Evolutionary conservation across 2,113 vertebrate genomes (phyloP).

Genomic region (Ginglymostoma cirratum): DNA sequence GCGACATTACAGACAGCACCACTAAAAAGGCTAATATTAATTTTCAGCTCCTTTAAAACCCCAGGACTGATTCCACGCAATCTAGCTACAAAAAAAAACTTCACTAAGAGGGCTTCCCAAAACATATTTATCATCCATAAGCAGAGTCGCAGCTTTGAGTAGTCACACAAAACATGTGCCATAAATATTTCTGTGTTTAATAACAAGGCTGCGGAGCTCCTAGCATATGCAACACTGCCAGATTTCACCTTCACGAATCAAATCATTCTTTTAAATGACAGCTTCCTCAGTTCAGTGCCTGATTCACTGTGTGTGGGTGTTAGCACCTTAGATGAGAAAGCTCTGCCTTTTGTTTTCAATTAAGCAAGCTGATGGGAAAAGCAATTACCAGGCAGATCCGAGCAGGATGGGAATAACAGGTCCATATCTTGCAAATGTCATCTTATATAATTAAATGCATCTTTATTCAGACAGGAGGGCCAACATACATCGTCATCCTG

Average conservation of each 20-base stretch:
- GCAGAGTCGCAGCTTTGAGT: neutral
- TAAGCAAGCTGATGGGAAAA: neutral
- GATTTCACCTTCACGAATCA: neutral
- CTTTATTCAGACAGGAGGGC: neutral
- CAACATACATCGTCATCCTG: neutral
- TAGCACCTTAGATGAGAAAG: neutral
- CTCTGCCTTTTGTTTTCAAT: neutral
- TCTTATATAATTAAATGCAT: neutral
- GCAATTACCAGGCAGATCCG: neutral
- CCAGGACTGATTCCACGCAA: neutral
- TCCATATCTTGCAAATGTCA: neutral
- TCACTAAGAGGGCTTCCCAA: neutral
- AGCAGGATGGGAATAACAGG: neutral
- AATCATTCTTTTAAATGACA: neutral
- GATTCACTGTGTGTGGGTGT: slow-evolving; percentile 3
- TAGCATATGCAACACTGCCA: neutral
- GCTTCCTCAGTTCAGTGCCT: neutral
- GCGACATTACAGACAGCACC: no score
- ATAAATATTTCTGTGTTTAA: neutral
- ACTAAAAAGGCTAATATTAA: no score
- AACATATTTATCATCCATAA: neutral
- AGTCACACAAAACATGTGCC: neutral
- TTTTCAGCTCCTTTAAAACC: neutral
- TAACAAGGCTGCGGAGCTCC: neutral
- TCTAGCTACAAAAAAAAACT: neutral